phyloP scores from a whole-genome alignment of 30 jellyfish, hydroid and myxozoan species.

The Aurelia aurita complex sp. Pacific region DNA sequence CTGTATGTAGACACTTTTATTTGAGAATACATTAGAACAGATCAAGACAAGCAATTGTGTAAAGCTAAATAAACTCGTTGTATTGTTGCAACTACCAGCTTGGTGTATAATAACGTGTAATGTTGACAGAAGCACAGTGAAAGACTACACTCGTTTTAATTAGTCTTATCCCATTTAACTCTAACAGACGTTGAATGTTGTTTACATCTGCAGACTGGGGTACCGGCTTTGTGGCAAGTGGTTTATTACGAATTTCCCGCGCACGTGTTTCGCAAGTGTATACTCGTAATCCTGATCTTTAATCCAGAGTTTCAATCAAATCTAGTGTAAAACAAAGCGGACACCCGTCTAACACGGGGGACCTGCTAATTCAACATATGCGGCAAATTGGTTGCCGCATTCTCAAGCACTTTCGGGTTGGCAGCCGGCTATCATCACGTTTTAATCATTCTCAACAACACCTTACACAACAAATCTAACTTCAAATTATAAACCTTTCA shows the following conservation, averaged over 20 bases:
- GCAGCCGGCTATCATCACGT: no score
- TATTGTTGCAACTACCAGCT: not conserved
- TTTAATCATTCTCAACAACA: no score
- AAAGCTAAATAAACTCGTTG: slow-evolving; percentile 32
- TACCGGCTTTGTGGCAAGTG: slow-evolving; percentile 58
- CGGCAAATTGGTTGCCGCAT: not conserved
- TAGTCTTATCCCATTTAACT: no score
- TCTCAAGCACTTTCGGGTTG: no score
- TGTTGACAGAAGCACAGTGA: slow-evolving; percentile 13
- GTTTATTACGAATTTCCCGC: slow-evolving; percentile 43
- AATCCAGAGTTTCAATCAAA: slow-evolving; percentile 16
- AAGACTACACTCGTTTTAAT: no score
- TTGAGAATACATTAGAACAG: no score
- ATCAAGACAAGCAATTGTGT: slow-evolving; percentile 10
- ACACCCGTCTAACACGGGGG: slow-evolving; percentile 69
- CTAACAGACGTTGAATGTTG: slow-evolving; percentile 1
- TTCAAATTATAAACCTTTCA: no score
- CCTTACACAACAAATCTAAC: no score
- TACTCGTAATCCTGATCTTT: slow-evolving; percentile 56
- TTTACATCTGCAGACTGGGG: slow-evolving; percentile 54
- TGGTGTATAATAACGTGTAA: slow-evolving; percentile 20
- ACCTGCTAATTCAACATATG: slow-evolving; percentile 20
- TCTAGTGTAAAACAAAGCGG: slow-evolving; percentile 32
- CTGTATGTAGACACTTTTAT: no score
- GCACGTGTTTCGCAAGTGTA: slow-evolving; percentile 71